Base-by-base conservation (phyloP, 2,888 invertebrate genomes). In the Formica aserva region DNA sequence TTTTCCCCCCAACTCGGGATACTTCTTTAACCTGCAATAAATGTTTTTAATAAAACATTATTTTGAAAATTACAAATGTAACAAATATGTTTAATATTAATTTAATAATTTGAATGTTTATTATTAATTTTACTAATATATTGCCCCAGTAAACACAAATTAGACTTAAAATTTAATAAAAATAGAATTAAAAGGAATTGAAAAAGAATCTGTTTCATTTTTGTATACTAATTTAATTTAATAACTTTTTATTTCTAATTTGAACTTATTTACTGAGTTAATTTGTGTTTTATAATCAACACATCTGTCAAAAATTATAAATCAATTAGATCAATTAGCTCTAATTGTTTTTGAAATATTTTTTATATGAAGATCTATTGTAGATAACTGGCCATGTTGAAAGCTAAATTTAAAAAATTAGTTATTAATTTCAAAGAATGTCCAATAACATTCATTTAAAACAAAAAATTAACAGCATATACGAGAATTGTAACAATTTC, bases 11-110 rank as follows among this genome's bases (percentile, higher is more conserved):
- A 69, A 52, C 22, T 48, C 52, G 52, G 3, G 32, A 69, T 32
- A 69, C n/a, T 52, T 69, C 69, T 52, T 4, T 13, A 69, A 52
- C 48, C n/a, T 69, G 9, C 2, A 48, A n/a, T 29, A 66, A 66
- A 66, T 66, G 3, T 45, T 45, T n/a, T 15, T 18, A 11, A 67
- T 45, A 67, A 9, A 48, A 32, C 29, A 32, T 22, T 29, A 45
- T 66, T 65, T 38, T 65, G 5, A 65, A 5, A 65, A 67, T 48
- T 45, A 48, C 15, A 32, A 48, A 5, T 52, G 18, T 69, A 69
- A 52, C 1, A 38, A 41, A 41, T 26, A 66, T 15, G n/a, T 52
- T 52, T 52, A 52, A 18, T 52, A 52, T 52, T 52, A 52, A 52
- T 52, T 52, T 52, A 52, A 52, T 18, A 52, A 6, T 52, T 52